Conservation (phyloP, 2,888 invertebrate genomes). For the Idaea straminata region DNA sequence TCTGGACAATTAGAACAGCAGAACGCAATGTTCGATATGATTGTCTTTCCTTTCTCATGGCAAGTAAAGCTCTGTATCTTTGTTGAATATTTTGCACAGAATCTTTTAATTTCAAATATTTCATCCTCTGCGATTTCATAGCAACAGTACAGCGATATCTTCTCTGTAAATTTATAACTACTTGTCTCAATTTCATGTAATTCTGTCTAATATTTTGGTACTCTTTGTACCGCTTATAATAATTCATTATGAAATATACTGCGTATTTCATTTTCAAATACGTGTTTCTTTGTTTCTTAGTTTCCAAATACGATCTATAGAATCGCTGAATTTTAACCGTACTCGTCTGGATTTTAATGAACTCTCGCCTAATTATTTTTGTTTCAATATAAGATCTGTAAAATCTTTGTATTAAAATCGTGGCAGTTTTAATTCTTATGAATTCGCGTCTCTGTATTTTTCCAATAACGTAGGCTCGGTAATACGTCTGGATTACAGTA, state of each 20-base stretch:
- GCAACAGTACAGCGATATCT: constrained; percentile 49
- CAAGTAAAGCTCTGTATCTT: constrained; percentile 54
- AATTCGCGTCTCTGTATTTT: constrained; percentile 54
- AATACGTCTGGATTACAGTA: constrained; percentile 66
- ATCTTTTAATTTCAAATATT: constrained; percentile 49
- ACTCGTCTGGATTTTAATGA: constrained; percentile 41
- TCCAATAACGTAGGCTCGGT: constrained; percentile 51
- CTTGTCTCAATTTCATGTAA: constrained; percentile 58
- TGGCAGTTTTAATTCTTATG: constrained; percentile 51
- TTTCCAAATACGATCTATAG: constrained; percentile 49
- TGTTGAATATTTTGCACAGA: constrained; percentile 52
- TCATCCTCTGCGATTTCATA: constrained; percentile 54
- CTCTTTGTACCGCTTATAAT: constrained; percentile 46
- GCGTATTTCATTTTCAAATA: constrained; percentile 43
- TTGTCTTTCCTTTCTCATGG: constrained; percentile 50
- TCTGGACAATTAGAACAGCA: constrained; percentile 44
- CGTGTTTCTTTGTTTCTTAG: constrained; percentile 38
- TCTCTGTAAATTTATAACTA: constrained; percentile 62
- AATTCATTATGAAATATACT: constrained; percentile 25
- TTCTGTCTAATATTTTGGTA: constrained; percentile 41
- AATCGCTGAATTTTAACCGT: constrained; percentile 47
- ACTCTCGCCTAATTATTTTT: constrained; percentile 47
- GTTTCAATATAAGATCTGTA: constrained; percentile 54
- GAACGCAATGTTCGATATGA: constrained; percentile 40
- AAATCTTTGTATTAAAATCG: constrained; percentile 56